A percentile compares a stretch with the other conserved stretches of the same genome.
phyloP scores from a whole-genome alignment of 2,888 invertebrate species.

The Trissolcus brochymenae region DNA sequence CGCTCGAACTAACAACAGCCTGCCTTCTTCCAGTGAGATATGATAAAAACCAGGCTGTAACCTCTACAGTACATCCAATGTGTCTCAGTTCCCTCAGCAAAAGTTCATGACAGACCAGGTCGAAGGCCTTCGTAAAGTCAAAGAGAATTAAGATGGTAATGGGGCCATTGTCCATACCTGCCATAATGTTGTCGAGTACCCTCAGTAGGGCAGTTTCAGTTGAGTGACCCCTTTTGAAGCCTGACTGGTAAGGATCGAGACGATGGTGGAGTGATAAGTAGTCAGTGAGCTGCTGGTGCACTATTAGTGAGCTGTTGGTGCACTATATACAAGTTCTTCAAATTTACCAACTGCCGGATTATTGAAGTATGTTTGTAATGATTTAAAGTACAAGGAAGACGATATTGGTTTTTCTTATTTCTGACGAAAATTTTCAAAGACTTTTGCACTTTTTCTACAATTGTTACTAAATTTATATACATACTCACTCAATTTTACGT shows the following conservation, averaged over 20 bases:
- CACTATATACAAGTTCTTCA: too few species aligned
- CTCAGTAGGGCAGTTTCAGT: neutral
- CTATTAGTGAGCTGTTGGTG: neutral
- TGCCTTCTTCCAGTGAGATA: neutral
- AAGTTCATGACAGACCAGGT: too few species aligned
- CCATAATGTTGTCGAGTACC: neutral
- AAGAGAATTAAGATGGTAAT: neutral
- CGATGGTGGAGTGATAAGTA: neutral
- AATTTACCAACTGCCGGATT: too few species aligned
- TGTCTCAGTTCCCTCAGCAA: neutral
- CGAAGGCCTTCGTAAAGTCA: conserved; percentile 4
- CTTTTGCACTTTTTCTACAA: too few species aligned
- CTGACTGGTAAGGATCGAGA: too few species aligned
- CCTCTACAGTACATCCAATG: neutral
- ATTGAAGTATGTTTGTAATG: too few species aligned
- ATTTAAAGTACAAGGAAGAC: too few species aligned
- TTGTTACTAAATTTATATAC: too few species aligned
- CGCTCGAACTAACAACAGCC: neutral
- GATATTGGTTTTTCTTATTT: too few species aligned
- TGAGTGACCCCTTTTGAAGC: neutral
- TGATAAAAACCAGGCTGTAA: neutral
- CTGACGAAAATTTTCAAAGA: too few species aligned
- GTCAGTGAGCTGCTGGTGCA: too few species aligned
- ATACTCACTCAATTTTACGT: too few species aligned
- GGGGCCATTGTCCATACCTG: conserved; percentile 1